phyloP scores from a whole-genome alignment of 2,797 vertebrate species.

The Premnoplex brunnescens region DNA sequence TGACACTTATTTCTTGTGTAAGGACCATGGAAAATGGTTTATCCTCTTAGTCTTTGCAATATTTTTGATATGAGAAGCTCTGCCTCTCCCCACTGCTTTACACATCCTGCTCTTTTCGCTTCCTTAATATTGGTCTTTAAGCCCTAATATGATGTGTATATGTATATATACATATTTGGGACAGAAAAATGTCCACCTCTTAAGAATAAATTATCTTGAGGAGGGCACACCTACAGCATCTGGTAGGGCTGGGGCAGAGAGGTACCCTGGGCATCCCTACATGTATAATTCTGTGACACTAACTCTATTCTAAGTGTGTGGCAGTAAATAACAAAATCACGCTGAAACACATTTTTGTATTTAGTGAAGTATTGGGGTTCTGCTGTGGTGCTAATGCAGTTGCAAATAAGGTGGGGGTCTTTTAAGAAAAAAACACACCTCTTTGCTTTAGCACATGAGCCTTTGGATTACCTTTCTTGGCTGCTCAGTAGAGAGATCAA shows the following conservation, averaged over 20 bases:
- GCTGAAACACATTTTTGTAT: rapidly evolving
- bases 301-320: neutral
- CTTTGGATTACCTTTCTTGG: neutral
- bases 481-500: neutral
- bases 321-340: neutral
- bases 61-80: neutral
- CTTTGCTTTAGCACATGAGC: neutral
- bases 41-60: neutral
- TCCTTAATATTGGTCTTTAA: neutral
- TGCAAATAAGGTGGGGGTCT: neutral
- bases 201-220: neutral
- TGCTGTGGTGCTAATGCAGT: neutral
- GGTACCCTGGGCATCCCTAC: neutral
- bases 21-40: neutral
- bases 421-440: neutral
- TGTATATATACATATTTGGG: neutral
- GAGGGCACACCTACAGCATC: no score
- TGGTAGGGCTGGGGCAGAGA: neutral
- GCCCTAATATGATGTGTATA: neutral
- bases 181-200: rapidly evolving
- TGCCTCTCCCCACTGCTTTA: neutral
- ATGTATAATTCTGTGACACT: neutral
- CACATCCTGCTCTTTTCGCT: rapidly evolving
- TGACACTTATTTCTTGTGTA: neutral
- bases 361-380: neutral